phyloP scores from a whole-genome alignment of 1,140 invertebrate species.

The Aphelenchoides fujianensis region DNA sequence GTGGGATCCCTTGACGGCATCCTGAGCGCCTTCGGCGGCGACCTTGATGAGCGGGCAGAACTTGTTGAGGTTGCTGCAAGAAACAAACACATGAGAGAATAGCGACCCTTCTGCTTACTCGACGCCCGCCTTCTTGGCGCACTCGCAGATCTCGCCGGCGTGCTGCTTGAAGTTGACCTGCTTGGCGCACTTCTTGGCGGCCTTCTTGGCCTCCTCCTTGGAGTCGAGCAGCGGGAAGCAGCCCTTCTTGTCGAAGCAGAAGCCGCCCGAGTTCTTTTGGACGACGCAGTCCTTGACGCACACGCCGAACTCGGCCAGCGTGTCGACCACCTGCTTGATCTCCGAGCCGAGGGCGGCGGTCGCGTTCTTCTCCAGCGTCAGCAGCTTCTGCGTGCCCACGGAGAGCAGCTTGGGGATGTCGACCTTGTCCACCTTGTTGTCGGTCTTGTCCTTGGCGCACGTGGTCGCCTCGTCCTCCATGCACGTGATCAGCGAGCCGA shows the following conservation, averaged over 20 bases:
- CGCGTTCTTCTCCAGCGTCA: background rate
- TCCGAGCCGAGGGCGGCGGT: background rate
- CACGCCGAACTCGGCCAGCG: slow-evolving; percentile 16
- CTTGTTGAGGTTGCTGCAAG: slow-evolving; percentile 1
- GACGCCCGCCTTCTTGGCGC: slow-evolving; percentile 4
- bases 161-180: background rate
- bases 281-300: slow-evolving; percentile 30
- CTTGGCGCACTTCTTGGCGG: slow-evolving; percentile 14
- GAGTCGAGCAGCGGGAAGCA: slow-evolving; percentile 12
- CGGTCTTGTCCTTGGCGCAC: slow-evolving; percentile 9
- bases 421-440: background rate
- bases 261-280: slow-evolving; percentile 29
- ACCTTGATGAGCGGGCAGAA: slow-evolving; percentile 6
- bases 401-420: slow-evolving; percentile 13
- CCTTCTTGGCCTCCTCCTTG: slow-evolving; percentile 16
- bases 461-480: slow-evolving; percentile 16
- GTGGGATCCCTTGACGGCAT: slow-evolving; percentile 1
- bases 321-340: slow-evolving; percentile 18
- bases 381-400: background rate
- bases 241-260: slow-evolving; percentile 29
- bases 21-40: background rate
- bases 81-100: background rate
- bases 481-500: background rate
- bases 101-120: background rate
- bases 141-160: slow-evolving; percentile 20